Conservation (phyloP, 2,888 invertebrate species). For the Orthonevra nobilis region DNA sequence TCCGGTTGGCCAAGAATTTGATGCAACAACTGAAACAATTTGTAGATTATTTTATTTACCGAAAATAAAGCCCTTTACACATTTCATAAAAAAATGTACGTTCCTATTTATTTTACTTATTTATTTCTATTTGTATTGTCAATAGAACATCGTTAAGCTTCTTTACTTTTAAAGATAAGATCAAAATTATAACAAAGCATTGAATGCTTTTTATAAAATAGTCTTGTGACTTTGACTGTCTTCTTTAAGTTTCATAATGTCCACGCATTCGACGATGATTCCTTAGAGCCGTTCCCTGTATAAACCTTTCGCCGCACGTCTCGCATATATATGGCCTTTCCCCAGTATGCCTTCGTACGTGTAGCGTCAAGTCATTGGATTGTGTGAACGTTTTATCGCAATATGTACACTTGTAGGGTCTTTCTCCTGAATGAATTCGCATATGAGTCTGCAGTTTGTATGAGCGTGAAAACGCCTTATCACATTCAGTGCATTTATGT, state of each 20-base stretch:
- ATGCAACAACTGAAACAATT: no score
- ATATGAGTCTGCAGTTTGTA: slow-evolving; percentile 84
- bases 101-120: no score
- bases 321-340: slow-evolving; percentile 74
- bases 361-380: slow-evolving; percentile 86
- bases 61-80: no score
- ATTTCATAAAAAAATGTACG: no score
- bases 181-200: no score
- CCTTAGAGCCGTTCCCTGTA: slow-evolving; percentile 85
- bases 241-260: slow-evolving; percentile 69
- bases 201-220: no score
- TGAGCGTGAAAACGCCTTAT: slow-evolving; percentile 82
- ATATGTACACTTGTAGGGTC: slow-evolving; percentile 83
- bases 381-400: slow-evolving; percentile 83
- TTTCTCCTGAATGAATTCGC: slow-evolving; percentile 82
- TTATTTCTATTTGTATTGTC: no score
- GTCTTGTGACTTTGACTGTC: slow-evolving; percentile 10
- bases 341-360: slow-evolving; percentile 86
- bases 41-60: no score
- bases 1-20: no score
- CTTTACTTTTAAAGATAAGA: no score
- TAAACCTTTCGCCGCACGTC: slow-evolving; percentile 76
- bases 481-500: slow-evolving; percentile 79
- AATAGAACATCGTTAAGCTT: no score
- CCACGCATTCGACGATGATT: slow-evolving; percentile 83